Base-by-base conservation (phyloP, 2,888 invertebrate species). In the Melanchra persicariae region DNA sequence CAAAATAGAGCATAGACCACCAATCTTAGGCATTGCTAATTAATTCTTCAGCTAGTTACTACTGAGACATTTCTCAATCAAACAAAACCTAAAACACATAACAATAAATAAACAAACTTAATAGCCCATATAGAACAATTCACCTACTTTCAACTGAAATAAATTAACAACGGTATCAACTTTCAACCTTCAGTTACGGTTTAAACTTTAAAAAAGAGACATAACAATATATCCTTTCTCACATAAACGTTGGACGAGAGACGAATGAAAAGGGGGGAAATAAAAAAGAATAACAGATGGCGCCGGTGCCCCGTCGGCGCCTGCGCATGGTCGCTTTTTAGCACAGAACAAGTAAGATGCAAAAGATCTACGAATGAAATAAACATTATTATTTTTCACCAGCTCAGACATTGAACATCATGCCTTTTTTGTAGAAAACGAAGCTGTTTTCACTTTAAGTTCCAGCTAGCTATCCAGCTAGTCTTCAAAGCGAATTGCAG, bases 271-370 rank as follows among this genome's bases (percentile, higher is more conserved):
- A 71, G 78, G 82, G 79, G 67, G 57, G 65, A 85, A 84, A 85
- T 84, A 88, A 89, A 90, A 84, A 88, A 86, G 81, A 68, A 85
- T 82, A 88, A 90, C 86, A 85, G 83, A 88, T 87, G 87, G 85
- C 88, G 87, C 63, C 77, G 54, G 70, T 80, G 85, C 70, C 85
- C 81, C 74, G 81, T 45, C 87, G 90, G 89, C 91, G 91, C 91
- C 87, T 82, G 89, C 87, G 90, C 91, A 87, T 65, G 70, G 83
- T 81, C 78, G 75, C 75, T 77, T 78, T 74, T 51, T 58, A 43
- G 8, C 61, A 62, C 19, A 22, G 1, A 12, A 30, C 17, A 58
- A 2, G 30, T 12, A 22, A 47, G 4, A 19, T 34, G 0, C 61
- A 76, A 61, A 70, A 80, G 68, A 34, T 60, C 2, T 45, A 30